Evolutionary conservation across 2,888 invertebrate species (phyloP), one percentile per base, ranked within the genome.

Genomic region (Epinotia bilunana): DNA sequence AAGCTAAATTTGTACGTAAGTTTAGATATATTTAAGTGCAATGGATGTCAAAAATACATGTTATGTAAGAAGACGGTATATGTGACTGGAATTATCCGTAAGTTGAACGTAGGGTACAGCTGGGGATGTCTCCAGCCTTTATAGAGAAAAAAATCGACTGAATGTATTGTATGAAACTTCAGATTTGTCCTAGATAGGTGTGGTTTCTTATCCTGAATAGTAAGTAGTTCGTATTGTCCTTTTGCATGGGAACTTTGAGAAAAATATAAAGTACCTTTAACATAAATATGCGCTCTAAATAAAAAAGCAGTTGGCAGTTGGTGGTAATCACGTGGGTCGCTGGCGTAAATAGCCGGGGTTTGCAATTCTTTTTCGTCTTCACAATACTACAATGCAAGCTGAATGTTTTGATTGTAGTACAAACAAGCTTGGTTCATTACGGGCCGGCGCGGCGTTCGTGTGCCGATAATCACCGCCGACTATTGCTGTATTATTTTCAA

Each of bases 51-150:
- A 70, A 84, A 79, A 83, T 71, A 60, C 62, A 85, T 87, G 87
- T 86, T 87, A 84, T 79, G 23, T 79, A 83, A 83, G 82, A 82
- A 76, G 85, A 83, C 80, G 83, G 83, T 77, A 77, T 81, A 82
- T 82, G 82, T 83, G 86, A 88, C 86, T 86, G 88, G 86, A 84
- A 82, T 85, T 61, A 60, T 82, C 73, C 82, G 79, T 87, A 86
- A 83, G 80, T 82, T 82, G 77, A 74, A 77, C 72, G 81, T 79
- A 67, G 72, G 67, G 46, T 69, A 70, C 70, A 75, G 58, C 43
- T 53, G 64, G 60, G 23, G 46, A 28, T 53, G n/a, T 63, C 49
- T 65, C 63, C 60, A 46, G 55, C 43, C 39, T 58, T 68, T 20
- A 67, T 72, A 72, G 61, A 75, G 67, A 62, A 75, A 58, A 71